Conservation (phyloP, 2,797 vertebrate genomes). For the Falco biarmicus region DNA sequence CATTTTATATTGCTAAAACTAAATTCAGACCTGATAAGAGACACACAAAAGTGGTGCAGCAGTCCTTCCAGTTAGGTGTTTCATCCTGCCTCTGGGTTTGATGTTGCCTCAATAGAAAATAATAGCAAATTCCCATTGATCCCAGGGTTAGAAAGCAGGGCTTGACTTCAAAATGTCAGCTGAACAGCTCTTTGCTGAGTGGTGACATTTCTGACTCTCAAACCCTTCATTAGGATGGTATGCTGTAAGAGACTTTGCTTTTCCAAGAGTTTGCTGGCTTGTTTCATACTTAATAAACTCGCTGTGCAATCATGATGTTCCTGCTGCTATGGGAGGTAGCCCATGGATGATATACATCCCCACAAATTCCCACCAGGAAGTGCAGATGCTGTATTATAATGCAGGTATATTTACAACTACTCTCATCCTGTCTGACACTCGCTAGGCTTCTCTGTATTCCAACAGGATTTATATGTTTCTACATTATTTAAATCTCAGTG, state of each 20-base stretch:
- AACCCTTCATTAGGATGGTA: neutral
- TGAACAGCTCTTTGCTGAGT: neutral
- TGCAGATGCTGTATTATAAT: neutral
- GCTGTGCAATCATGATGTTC: neutral
- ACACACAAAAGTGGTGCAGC: neutral
- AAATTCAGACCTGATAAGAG: constrained; percentile 8
- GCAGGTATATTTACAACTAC: constrained; percentile 18
- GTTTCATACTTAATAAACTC: neutral
- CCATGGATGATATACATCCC: neutral
- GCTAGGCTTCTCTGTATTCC: neutral
- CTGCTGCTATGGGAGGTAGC: neutral
- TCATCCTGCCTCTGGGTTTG: neutral
- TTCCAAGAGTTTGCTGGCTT: neutral
- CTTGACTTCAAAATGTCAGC: constrained; percentile 20
- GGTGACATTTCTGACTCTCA: neutral
- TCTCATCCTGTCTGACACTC: neutral
- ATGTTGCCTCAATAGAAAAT: neutral
- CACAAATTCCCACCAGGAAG: neutral
- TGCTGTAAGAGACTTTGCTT: neutral
- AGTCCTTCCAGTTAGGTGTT: neutral
- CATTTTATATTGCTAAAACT: neutral
- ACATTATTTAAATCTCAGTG: neutral
- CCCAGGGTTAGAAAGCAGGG: neutral
- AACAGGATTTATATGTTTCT: neutral
- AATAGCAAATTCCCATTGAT: neutral